Percentiles rank a stretch among this genome's conserved stretches.
Evolutionary conservation across 2,113 vertebrate species (phyloP).

Genomic region (Callospermophilus lateralis): DNA sequence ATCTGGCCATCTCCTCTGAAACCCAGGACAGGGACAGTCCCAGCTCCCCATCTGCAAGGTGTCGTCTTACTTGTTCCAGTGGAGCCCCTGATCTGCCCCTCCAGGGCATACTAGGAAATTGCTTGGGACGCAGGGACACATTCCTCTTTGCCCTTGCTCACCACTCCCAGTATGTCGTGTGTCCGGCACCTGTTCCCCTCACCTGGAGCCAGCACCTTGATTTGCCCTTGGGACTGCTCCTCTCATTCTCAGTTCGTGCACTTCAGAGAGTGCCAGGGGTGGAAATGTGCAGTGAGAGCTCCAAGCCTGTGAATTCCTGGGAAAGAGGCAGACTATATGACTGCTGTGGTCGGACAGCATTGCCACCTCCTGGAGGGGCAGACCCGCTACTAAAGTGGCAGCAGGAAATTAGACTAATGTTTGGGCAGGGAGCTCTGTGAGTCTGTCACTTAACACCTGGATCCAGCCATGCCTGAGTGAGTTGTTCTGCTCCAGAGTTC

Average conservation of each 20-base stretch:
- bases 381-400: background rate
- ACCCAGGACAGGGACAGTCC: too few species aligned
- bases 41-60: background rate
- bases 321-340: background rate
- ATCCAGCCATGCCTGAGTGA: too few species aligned
- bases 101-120: background rate
- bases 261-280: background rate
- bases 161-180: rapidly evolving
- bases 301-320: too few species aligned
- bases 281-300: too few species aligned
- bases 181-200: rapidly evolving
- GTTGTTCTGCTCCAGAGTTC: background rate
- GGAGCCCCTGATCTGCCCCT: background rate
- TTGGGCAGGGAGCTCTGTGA: too few species aligned
- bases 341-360: background rate
- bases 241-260: rapidly evolving
- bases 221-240: background rate
- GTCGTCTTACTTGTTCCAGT: too few species aligned
- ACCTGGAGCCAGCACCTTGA: background rate
- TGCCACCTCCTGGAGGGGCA: background rate
- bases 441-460: too few species aligned
- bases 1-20: background rate
- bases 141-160: background rate
- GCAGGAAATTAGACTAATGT: background rate
- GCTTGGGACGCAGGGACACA: background rate